Conservation (phyloP, 2,888 invertebrate species). For the Cephus sareptanus region DNA sequence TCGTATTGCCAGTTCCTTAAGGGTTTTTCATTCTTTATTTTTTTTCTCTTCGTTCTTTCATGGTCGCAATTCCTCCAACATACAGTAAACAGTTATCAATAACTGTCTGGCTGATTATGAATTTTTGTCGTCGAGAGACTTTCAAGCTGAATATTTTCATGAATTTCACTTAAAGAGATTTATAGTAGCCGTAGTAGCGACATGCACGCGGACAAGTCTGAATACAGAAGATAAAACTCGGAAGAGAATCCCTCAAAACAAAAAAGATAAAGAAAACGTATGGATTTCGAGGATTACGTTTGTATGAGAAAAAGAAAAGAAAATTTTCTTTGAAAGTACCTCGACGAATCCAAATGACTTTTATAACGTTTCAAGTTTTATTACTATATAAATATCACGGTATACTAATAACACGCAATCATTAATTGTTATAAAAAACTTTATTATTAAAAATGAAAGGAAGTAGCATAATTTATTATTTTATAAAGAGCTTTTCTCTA, state of each 20-base stretch:
- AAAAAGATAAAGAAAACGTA: neutral
- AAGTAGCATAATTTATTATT: constrained; percentile 21
- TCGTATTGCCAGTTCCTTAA: neutral
- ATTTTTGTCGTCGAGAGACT: neutral
- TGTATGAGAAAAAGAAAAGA: neutral
- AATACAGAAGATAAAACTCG: neutral
- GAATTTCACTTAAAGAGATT: neutral
- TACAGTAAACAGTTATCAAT: neutral
- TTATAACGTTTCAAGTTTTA: constrained; percentile 17
- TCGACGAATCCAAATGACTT: constrained; percentile 4
- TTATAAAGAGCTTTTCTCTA: constrained; percentile 14
- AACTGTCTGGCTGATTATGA: neutral
- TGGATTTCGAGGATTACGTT: neutral
- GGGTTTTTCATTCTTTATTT: constrained; percentile 4
- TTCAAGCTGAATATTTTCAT: neutral
- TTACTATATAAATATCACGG: constrained; percentile 13
- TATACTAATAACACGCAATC: constrained; percentile 15
- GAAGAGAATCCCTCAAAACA: neutral
- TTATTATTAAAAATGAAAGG: constrained; percentile 13
- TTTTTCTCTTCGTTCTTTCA: neutral
- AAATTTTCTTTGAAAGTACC: neutral
- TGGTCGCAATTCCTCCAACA: neutral
- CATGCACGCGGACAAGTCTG: neutral
- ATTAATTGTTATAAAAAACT: constrained; percentile 22
- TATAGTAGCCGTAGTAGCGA: neutral